A percentile compares a stretch with the other conserved stretches of the same genome.
phyloP scores from a whole-genome alignment of 2,888 invertebrate genomes.

The Prostheceraeus crozeri region DNA sequence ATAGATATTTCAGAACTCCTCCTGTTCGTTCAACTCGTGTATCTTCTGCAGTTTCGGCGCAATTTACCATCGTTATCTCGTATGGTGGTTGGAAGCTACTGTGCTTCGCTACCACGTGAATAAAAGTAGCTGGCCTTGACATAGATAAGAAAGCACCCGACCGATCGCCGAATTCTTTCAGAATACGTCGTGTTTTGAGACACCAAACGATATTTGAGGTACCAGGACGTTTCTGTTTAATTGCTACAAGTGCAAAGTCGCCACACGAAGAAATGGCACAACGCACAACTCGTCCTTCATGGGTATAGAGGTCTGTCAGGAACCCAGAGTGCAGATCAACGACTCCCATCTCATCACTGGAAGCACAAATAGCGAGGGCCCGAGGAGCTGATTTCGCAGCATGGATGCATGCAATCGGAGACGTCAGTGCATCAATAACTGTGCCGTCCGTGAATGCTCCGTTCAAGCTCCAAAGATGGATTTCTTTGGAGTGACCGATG shows the following conservation, averaged over 20 bases:
- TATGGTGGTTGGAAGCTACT: conserved; percentile 42
- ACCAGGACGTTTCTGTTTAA: conserved; percentile 44
- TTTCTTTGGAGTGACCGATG: conserved; percentile 42
- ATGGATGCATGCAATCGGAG: conserved; percentile 43
- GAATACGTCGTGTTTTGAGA: conserved; percentile 46
- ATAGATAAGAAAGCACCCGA: neutral
- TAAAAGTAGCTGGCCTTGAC: conserved; percentile 38
- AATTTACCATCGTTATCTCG: conserved; percentile 1
- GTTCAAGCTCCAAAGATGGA: conserved; percentile 51
- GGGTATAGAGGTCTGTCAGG: conserved; percentile 52
- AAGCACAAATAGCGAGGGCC: conserved; percentile 47
- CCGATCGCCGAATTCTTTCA: conserved; percentile 50
- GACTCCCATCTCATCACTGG: conserved; percentile 53
- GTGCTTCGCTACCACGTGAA: conserved; percentile 42
- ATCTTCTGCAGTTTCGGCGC: conserved; percentile 11
- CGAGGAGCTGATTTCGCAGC: conserved; percentile 35
- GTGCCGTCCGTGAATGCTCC: conserved; percentile 48
- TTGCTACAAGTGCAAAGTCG: conserved; percentile 47
- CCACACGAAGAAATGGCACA: conserved; percentile 49
- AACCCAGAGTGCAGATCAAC: conserved; percentile 50
- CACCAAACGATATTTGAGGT: conserved; percentile 51
- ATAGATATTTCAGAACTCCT: conserved; percentile 27
- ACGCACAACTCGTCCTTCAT: conserved; percentile 46
- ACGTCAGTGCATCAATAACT: conserved; percentile 49
- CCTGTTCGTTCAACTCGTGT: conserved; percentile 23